Base-by-base conservation (phyloP, 2,797 vertebrate species). In the Coranthus polyacanthus region DNA sequence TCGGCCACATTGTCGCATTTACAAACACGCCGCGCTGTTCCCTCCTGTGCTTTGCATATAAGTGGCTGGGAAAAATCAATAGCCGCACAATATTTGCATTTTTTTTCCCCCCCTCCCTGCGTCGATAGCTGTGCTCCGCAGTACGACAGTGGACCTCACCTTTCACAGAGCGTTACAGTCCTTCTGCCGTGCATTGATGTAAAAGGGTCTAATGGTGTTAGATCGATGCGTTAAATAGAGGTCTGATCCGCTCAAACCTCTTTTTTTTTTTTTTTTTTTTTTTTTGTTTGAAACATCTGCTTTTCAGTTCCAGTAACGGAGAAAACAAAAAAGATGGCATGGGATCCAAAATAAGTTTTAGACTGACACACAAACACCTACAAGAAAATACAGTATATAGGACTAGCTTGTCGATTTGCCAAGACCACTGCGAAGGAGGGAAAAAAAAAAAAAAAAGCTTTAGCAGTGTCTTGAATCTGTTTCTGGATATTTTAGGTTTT, bases 1-100 rank as follows among this genome's bases (percentile, higher is more conserved):
- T 6, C 41, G 47, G 36, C 53, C 68, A 55, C 11, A 7, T 9
- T 59, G 8, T 22, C 73, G 79, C 74, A 79, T 84, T 70, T 50
- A 26, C 5, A 58, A 47, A 10, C 22, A 10, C 22, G 39, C 41
- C 17, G 43, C 26, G 41, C 47, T 38, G 66, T 38, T 58, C 46
- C 55, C 38, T 58, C 52, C 2, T 38, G 37, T 43, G 59, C 54
- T 75, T 45, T 46, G 61, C 39, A 64, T 45, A 38, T 53, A 36
- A 67, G 41, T 29, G 45, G 37, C 42, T 43, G 34, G 55, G 38
- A 22, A 47, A n/a, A 46, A 80, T 87, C 84, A 76, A 83, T 83
- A 82, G 16, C 29, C 49, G n/a, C n/a, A 59, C 53, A 56, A 16
- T 57, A 76, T 78, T 71, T 73, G 68, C 79, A 68, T 75, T 72